A percentile compares a stretch with the other conserved stretches of the same genome.
These are phyloP conservation scores for Rhagoletis pomonella DNA, from an alignment of 1,140 invertebrate species.

Conservation along the genomic window DNA sequence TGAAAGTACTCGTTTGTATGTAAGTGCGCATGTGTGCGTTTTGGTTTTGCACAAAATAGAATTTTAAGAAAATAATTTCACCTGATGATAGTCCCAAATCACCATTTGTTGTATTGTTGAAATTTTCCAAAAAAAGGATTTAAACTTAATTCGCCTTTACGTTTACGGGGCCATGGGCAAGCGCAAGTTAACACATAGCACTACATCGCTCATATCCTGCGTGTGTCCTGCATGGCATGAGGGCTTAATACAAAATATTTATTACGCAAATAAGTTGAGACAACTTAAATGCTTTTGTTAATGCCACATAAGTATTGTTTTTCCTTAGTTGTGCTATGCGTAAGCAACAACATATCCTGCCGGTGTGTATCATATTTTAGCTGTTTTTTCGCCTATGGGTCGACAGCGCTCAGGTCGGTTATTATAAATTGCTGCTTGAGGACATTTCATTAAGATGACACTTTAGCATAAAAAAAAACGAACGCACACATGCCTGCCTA, in stretches of 20 bases:
- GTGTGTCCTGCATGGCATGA: conserved; percentile 22
- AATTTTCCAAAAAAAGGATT: conserved; percentile 48
- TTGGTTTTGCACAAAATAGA: background rate
- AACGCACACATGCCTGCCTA: background rate
- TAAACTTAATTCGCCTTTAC: conserved; percentile 44
- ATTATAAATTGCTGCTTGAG: conserved; percentile 53
- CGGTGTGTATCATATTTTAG: background rate
- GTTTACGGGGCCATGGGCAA: conserved; percentile 9
- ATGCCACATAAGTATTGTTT: conserved; percentile 54
- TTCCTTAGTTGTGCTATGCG: background rate
- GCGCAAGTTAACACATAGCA: background rate
- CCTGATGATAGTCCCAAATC: conserved; percentile 68
- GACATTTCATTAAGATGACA: conserved; percentile 49
- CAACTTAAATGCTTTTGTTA: conserved; percentile 52
- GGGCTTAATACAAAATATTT: conserved; percentile 53
- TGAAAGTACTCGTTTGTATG: background rate
- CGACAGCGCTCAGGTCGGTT: conserved; percentile 11
- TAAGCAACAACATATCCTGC: background rate
- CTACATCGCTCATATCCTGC: too few relatives aligned
- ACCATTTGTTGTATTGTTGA: conserved; percentile 57
- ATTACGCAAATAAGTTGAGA: conserved; percentile 55
- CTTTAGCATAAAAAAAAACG: conserved; percentile 18
- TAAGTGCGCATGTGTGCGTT: background rate
- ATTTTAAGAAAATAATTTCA: conserved; percentile 59
- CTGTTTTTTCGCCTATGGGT: conserved; percentile 14